Evolutionary conservation across 2,888 invertebrate species (phyloP), one percentile per base, ranked within the genome.

Genomic region (Nemotelus nigrinus): DNA sequence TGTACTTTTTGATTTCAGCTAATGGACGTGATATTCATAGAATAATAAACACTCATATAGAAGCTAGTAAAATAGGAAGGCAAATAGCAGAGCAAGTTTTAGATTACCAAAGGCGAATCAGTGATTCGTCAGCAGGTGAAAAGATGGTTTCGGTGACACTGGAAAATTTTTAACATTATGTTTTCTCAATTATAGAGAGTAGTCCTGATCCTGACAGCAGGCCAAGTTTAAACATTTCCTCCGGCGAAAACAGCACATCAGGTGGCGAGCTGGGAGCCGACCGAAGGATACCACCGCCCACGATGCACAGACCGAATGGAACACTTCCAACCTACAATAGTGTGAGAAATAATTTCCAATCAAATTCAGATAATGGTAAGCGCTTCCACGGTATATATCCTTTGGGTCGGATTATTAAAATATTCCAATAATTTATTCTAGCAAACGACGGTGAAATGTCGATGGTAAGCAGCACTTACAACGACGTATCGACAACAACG

Each of bases 21-120:
- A 89, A 89, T 80, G 91, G 91, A 79, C 88, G 89, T 80, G 92
- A 92, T 82, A 91, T 93, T 87, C 92, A 93, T 84, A 88, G 90
- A 80, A 87, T 93, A 81, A 93, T 94, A 81, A 93, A 92, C 82
- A 93, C 92, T 78, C 93, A 93, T 82, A 90, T 94, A 77, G 94
- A 95, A 86, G 94, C 94, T 63, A 94, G 94, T 84, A 94, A 94
- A 88, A 95, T 96, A 81, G 95, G 96, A 6, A 89, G 93, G 77
- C 93, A 94, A 85, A 94, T 96, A 83, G 95, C 94, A 0, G 94
- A 94, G 81, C 93, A 94, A 85, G 93, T 92, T 68, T 84, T 93
- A 81, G 91, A 92, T 83, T 86, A 87, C 67, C 90, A 91, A 82
- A 87, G 89, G 81, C 86, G 89, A 79, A 86, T 87, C 53, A 89